Evolutionary conservation across 2,113 vertebrate species (phyloP), one percentile per base, ranked within the genome.

Genomic region (Nerophis ophidion): DNA sequence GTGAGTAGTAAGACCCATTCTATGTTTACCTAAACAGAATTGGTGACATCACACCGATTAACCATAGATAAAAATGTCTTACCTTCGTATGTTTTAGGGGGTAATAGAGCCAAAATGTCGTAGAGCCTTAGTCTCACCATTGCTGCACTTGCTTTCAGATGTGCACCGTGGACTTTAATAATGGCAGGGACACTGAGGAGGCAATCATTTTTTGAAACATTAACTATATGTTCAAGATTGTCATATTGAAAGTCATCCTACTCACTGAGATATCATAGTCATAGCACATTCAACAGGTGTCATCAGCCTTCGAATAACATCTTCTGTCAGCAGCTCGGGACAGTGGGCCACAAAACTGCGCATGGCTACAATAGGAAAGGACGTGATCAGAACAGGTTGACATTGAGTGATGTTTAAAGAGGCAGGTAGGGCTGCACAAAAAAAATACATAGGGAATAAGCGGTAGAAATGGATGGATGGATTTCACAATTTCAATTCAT

Each of bases 211-310:
- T 11, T n/a, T 44, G n/a, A 40, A 40, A 40, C 7, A 8, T 8
- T 40, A 8, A 40, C 10, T 11, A 44, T 14, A 42, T 1, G 8
- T 48, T 10, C 6, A 48, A n/a, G 9, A 34, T 40, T 2, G n/a
- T 42, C 46, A 16, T 1, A 50, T 0, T 60, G 33, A 38, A 49
- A 51, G 70, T 26, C 8, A 26, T 59, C 35, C 70, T 65, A 96
- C 96, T 96, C 88, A 99, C 96, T 99, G 97, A 0, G 96, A 97
- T 94, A 99, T 96, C 96, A 99, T 99, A 57, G 95, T 97, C 97
- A 99, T 98, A 71, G 97, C 96, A 83, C 97, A 99, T 85, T 99
- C 97, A 46, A 99, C 95, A 48, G 97, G 97, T 1, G 93, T 98
- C 96, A 99, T 98, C 81, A 99, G 79, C 63, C 98, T 92, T 34